phyloP scores from a whole-genome alignment of 2,888 invertebrate genomes.

The Miltochrista miniata region DNA sequence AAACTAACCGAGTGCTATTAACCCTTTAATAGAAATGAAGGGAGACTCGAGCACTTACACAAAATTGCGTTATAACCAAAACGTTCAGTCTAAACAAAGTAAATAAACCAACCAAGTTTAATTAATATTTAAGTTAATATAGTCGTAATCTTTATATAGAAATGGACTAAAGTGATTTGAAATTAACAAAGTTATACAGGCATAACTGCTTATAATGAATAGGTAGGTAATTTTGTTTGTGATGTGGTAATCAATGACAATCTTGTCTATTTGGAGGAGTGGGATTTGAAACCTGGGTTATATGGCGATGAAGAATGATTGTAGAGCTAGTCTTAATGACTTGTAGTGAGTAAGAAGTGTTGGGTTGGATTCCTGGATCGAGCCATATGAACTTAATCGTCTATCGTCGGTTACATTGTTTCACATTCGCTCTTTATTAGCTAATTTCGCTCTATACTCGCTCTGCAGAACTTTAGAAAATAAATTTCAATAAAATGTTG shows the following conservation, averaged over 20 bases:
- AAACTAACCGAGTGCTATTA: conserved; percentile 33
- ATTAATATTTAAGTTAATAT: conserved; percentile 27
- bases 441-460: no score
- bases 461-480: no score
- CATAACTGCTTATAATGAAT: conserved; percentile 10
- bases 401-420: no score
- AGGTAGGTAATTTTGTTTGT: background rate
- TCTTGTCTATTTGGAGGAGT: no score
- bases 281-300: no score
- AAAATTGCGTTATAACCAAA: conserved; percentile 19
- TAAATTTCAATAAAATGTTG: no score
- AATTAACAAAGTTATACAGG: conserved; percentile 9
- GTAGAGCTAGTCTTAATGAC: no score
- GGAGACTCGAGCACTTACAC: conserved; percentile 17
- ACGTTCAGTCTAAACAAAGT: conserved; percentile 16
- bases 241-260: background rate
- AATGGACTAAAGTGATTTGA: conserved; percentile 11
- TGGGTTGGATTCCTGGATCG: no score
- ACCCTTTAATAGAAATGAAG: conserved; percentile 21
- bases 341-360: no score
- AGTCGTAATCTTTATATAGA: background rate
- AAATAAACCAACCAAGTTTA: conserved; percentile 19
- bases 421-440: no score
- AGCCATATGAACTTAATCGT: no score
- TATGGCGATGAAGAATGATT: no score